Evolutionary conservation across 2,888 invertebrate genomes (phyloP), one percentile per base, ranked within the genome.

Genomic region (Eudemis profundana): DNA sequence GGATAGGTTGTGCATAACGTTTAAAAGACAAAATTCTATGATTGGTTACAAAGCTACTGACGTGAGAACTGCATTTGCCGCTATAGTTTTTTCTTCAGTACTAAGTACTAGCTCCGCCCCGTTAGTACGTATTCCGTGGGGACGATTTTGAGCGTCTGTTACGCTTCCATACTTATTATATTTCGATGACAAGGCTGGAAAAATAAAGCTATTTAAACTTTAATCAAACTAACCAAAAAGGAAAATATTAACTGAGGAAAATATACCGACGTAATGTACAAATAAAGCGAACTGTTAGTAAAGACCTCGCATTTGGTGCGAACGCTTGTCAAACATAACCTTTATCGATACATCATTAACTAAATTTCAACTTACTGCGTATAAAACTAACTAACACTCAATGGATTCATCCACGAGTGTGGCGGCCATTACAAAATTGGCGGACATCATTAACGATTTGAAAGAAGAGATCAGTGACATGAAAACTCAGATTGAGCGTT

Each of bases 381-480:
- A 19, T 21, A 36, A n/a, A 36, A 14, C n/a, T 7, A 3, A 10
- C 7, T 36, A 12, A 8, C 8, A 14, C n/a, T 21, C 12, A 38
- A 53, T 53, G 53, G 0, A 21, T 4, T 14, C 36, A 8, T 53
- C 14, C 36, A n/a, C n/a, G n/a, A n/a, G n/a, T n/a, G n/a, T n/a
- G 4, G 38, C 5, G 53, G 7, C 38, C 10, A 4, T 36, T 21
- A 23, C 38, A 38, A 38, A 14, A 14, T 38, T 53, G 2, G 10
- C 23, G 38, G 10, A 38, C 4, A 14, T 23, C 21, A 38, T 38
- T 14, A 21, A 15, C 21, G 14, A 53, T 15, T 53, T 53, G 21
- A 53, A 53, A 53, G 38, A 21, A 36, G 53, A 53, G 38, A 36
- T 53, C 36, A 23, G 21, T 10, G 23, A 38, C 14, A 23, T 23